Evolutionary conservation across 2,797 vertebrate species (phyloP).

Genomic region (Halcyon badia): DNA sequence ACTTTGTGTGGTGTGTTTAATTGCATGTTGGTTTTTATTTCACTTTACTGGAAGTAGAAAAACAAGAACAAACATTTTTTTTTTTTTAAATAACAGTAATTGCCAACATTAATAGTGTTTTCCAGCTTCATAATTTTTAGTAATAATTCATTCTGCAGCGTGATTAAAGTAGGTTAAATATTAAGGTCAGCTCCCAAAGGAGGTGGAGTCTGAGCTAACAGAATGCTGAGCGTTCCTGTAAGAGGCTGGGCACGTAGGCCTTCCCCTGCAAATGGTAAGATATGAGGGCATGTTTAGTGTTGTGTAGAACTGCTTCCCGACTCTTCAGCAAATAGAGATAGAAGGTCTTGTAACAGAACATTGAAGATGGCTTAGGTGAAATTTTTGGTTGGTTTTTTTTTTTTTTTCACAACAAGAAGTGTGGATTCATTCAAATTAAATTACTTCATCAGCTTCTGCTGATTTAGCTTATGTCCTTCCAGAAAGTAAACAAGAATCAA

Average conservation of each 20-base stretch:
- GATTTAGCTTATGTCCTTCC: not conserved
- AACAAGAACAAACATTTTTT: not conserved
- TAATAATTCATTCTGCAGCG: conserved; percentile 16
- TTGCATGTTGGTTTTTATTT: conserved; percentile 60
- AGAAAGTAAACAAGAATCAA: not conserved
- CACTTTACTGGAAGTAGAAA: conserved; percentile 47
- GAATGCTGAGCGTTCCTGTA: conserved; percentile 39
- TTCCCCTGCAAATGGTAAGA: not conserved
- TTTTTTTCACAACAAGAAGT: not conserved
- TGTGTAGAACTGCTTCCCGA: not conserved
- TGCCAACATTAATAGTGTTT: conserved; percentile 6
- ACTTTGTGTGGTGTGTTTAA: not conserved
- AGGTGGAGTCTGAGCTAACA: not conserved
- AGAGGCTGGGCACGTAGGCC: not conserved
- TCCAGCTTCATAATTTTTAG: conserved; percentile 18
- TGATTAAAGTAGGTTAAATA: conserved; percentile 33
- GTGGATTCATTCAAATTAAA: not conserved
- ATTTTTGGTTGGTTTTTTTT: not conserved
- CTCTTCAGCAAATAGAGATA: not conserved
- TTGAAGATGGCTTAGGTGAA: not conserved
- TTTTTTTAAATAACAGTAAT: conserved; percentile 27
- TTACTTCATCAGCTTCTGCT: not conserved
- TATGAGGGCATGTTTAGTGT: not conserved
- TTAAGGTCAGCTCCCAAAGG: conserved; percentile 34
- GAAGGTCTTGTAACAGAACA: not conserved